Evolutionary conservation across 92 coral and sea anemone species (phyloP), one percentile per base, ranked within the genome.

Genomic region (Phenganax marumi): DNA sequence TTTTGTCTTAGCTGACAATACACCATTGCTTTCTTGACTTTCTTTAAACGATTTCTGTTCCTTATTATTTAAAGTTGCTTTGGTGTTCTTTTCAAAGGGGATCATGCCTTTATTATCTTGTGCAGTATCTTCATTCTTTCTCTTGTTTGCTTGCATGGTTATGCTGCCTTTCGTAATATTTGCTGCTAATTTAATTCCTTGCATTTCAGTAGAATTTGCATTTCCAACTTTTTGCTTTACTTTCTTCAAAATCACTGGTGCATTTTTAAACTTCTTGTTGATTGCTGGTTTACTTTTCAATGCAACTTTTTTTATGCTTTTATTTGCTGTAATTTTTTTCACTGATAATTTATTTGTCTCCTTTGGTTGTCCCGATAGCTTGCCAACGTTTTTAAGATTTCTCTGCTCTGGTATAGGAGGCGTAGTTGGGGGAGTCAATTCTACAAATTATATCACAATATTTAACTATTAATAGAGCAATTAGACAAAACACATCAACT

Each of bases 341-440:
- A 62, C 77, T 48, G 64, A 7, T 77, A 57, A 62, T 68, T 60
- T 9, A 10, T 66, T 16, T 63, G 61, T 70, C 88, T 55, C 52
- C 63, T 72, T 14, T 85, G 61, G 16, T 85, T 63, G 23, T 70
- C 49, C 47, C 58, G 23, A 14, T 26, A 82, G 53, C 25, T 86
- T 71, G 21, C 77, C 73, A 63, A 19, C 53, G 50, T 11, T 86
- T 75, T 18, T 43, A 19, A 47, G 14, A 10, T 3, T 24, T 11
- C 16, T 68, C 18, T 73, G 21, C 68, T 50, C 66, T 49, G 23
- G 22, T 77, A 82, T 66, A n/a, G 91, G 91, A 50, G 91, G 91
- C 16, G 89, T 89, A 25, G 78, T 85, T 3, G 91, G 91, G 19
- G 91, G 91, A 50, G 91, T 85, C 58, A 89, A 75, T 18, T 85